These are phyloP conservation scores for Micropoecilia bifurca DNA, from an alignment of 2,797 vertebrate genomes.

Conservation along the genomic window DNA sequence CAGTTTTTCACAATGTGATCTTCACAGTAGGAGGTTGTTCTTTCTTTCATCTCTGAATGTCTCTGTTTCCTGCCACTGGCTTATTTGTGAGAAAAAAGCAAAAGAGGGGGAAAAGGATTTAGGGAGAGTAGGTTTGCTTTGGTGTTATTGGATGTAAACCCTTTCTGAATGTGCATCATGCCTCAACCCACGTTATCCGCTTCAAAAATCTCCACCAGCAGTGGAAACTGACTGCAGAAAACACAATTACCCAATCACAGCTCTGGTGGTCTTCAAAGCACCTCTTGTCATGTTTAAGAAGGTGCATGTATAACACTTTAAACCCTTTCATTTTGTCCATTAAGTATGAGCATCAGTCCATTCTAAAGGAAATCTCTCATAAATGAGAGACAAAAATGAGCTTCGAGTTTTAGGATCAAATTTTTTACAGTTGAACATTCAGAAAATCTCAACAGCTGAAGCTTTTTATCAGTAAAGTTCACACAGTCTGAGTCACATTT, in stretches of 20 bases:
- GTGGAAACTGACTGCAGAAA: not conserved
- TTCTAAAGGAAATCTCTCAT: not conserved
- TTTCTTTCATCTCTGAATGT: not conserved
- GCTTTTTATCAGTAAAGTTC: not conserved
- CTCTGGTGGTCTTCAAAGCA: not conserved
- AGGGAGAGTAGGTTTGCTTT: not conserved
- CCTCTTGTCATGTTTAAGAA: not conserved
- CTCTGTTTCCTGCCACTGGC: not conserved
- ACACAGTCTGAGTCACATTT: not conserved
- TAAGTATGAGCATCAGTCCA: not conserved
- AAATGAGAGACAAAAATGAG: too few relatives aligned
- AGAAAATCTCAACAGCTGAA: not conserved
- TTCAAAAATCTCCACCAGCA: not conserved
- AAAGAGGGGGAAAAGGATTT: not conserved
- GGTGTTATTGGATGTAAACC: not conserved
- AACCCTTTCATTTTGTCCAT: not conserved
- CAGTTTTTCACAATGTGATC: not conserved
- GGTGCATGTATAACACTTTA: not conserved
- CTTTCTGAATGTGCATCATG: not conserved
- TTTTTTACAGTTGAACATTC: not conserved
- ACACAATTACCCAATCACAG: not conserved
- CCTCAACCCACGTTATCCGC: not conserved
- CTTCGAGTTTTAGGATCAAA: not conserved
- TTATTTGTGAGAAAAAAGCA: conserved; percentile 6
- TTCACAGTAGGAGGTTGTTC: not conserved